These are phyloP conservation scores for Apamea crenata DNA, from an alignment of 2,888 invertebrate species.

Conservation along the genomic window DNA sequence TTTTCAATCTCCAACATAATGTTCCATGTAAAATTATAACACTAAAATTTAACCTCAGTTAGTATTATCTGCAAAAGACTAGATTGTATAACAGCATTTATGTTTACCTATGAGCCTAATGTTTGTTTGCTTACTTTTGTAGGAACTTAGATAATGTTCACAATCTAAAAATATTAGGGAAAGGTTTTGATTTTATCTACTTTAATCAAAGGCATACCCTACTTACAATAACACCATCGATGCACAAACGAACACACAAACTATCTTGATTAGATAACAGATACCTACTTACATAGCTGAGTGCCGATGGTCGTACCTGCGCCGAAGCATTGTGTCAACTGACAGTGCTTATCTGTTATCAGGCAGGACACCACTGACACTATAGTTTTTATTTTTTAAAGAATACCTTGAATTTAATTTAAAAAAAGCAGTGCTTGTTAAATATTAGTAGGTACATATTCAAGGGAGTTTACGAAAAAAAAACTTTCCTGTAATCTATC, in stretches of 20 bases:
- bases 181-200: background rate
- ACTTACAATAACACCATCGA: background rate
- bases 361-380: background rate
- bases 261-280: slow-evolving; percentile 46
- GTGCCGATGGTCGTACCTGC: slow-evolving; percentile 2
- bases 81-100: background rate
- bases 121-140: background rate
- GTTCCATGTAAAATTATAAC: too few species aligned
- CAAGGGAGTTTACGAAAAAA: background rate
- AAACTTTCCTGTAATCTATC: too few species aligned
- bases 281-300: background rate
- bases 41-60: background rate
- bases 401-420: background rate
- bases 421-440: background rate
- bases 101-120: background rate
- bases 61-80: background rate
- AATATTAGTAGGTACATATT: background rate
- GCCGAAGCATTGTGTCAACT: slow-evolving; percentile 6
- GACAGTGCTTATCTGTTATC: slow-evolving; percentile 36
- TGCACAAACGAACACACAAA: slow-evolving; percentile 27
- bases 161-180: background rate
- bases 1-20: background rate
- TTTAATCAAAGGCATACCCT: slow-evolving; percentile 10
- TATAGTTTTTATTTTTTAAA: background rate
- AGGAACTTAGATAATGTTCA: background rate